phyloP scores from a whole-genome alignment of 2,888 invertebrate species.

The Morinoia aosen region DNA sequence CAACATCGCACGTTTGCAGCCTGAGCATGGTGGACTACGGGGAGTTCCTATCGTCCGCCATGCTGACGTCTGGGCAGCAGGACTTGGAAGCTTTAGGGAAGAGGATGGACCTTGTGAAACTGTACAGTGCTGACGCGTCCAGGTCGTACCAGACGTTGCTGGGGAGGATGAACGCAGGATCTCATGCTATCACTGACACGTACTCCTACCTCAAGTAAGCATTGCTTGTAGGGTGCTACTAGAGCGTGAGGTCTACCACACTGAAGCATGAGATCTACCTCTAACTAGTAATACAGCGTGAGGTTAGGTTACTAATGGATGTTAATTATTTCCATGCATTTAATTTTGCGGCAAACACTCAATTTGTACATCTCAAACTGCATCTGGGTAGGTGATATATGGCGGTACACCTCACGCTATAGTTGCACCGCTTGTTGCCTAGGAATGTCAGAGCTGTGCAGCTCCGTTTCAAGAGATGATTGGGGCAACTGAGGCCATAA shows the following conservation, averaged over 20 bases:
- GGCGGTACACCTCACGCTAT: no score
- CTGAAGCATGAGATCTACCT: neutral
- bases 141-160: neutral
- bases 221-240: neutral
- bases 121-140: neutral
- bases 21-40: slow-evolving; percentile 31
- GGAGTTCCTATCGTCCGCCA: neutral
- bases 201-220: slow-evolving; percentile 25
- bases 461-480: no score
- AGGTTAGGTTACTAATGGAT: no score
- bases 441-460: no score
- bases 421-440: no score
- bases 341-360: no score
- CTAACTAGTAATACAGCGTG: no score
- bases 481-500: no score
- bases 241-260: no score
- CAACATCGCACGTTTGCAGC: neutral
- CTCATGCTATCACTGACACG: slow-evolving; percentile 28
- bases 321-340: no score
- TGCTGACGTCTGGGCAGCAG: neutral
- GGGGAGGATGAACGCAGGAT: neutral
- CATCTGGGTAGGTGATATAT: no score
- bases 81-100: neutral
- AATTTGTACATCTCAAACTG: no score
- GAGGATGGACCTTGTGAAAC: neutral